Base-by-base conservation (phyloP, 1,140 invertebrate species). In the Habropoda laboriosa region DNA sequence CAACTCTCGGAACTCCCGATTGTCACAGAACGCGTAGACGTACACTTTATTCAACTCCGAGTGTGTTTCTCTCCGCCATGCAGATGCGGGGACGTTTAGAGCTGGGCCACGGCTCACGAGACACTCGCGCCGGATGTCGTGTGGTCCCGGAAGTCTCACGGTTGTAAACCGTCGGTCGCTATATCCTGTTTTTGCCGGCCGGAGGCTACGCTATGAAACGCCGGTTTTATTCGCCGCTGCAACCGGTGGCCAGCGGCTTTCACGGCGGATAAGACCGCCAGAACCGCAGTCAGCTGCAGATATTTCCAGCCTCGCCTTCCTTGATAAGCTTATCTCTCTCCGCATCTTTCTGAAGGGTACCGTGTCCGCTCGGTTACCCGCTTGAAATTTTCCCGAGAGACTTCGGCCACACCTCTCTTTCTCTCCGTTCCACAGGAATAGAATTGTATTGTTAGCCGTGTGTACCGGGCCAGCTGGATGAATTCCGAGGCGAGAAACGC, bases 321-420 rank as follows among this genome's bases (percentile, higher is more conserved):
- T 35, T 74, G 61, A 66, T 55, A 75, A 75, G 49, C 47, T 75
- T 66, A 66, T 55, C 27, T 35, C 27, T 35, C 35, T 10, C 18
- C 8, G 10, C 49, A 32, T 66, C 27, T 57, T 32, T 42, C 10
- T 12, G 13, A 45, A 12, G 21, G 21, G n/a, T 24, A 24, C 21
- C 24, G 16, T 58, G n/a, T 53, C 49, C 47, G n/a, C 18, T 12
- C 18, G n/a, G 60, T 32, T 64, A n/a, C 21, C 1, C 57, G 27
- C 21, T 13, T 8, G 24, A 58, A 71, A 51, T 47, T 61, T 51
- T 21, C 35, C 21, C 0, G 2, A 0, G 0, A 16, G 16, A 1
- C 53, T 53, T n/a, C 10, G 18, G 5, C 40, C 10, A 2, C 35
- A n/a, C n/a, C n/a, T n/a, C n/a, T n/a, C n/a, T n/a, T n/a, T 27